A percentile compares a stretch with the other conserved stretches of the same genome.
phyloP scores from a whole-genome alignment of 2,888 invertebrate species.

The Acronicta leporina region DNA sequence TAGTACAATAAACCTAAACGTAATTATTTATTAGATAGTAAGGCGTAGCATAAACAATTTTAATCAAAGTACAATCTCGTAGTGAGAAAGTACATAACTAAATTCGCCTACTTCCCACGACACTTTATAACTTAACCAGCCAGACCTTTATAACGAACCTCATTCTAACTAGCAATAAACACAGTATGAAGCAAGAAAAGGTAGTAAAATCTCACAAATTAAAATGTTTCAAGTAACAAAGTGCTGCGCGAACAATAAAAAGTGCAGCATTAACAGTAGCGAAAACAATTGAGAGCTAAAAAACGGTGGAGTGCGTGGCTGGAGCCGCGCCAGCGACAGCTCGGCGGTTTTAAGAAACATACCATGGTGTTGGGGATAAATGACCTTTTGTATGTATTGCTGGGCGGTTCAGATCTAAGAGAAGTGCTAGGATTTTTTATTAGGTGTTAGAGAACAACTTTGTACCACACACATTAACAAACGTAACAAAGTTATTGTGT shows the following conservation, averaged over 20 bases:
- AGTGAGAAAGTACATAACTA: no score
- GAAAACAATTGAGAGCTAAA: slow-evolving; percentile 55
- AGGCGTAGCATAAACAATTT: no score
- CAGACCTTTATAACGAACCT: slow-evolving; percentile 18
- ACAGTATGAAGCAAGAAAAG: slow-evolving; percentile 20
- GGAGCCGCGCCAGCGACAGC: slow-evolving; percentile 47
- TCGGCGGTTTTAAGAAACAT: slow-evolving; percentile 44
- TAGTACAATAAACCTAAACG: slow-evolving; percentile 15
- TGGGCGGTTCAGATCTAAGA: slow-evolving; percentile 22
- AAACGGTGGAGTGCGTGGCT: slow-evolving; percentile 51
- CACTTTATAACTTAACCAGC: no score
- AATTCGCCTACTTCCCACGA: not conserved
- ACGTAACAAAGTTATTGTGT: no score
- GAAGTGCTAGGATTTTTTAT: not conserved
- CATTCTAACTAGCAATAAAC: slow-evolving; percentile 30
- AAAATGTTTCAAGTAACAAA: slow-evolving; percentile 52
- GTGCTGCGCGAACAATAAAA: slow-evolving; percentile 47
- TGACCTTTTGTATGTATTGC: slow-evolving; percentile 34
- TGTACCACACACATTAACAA: no score
- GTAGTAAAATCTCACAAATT: slow-evolving; percentile 41
- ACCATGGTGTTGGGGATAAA: slow-evolving; percentile 46
- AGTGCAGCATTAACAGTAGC: slow-evolving; percentile 47
- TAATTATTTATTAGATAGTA: slow-evolving; percentile 1
- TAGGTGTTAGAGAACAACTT: no score
- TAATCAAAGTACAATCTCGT: no score